Base-by-base conservation (phyloP, 2,797 vertebrate species). In the Tamandua tetradactyla region DNA sequence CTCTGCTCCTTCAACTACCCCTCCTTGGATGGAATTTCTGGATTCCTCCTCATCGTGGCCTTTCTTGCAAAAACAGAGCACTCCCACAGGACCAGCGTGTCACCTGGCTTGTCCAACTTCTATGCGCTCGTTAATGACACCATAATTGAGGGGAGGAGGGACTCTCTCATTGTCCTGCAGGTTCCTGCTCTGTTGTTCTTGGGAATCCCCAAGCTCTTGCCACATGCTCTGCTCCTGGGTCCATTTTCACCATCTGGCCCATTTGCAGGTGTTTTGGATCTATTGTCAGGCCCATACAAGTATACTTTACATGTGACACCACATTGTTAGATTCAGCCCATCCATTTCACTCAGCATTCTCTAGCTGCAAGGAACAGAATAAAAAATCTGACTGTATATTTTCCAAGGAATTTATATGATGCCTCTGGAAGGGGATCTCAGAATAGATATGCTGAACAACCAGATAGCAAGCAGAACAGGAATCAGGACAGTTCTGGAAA, bases 351-450 rank as follows among this genome's bases (percentile, higher is more conserved):
- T 76, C 71, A 62, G 59, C 9, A 1, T 75, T 92, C 23, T 94
- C 44, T 76, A 72, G 68, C 20, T 71, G 37, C 86, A 78, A 90
- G 55, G 47, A 74, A 78, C 57, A 91, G 27, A 92, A 87, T n/a
- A 85, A 12, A 44, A 52, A 61, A 84, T 92, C 49, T 89, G 62
- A 7, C 55, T 71, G 22, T 52, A 3, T 68, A 78, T 64, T 78
- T 68, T 75, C n/a, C 27, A 79, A 18, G 40, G 76, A 57, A 85
- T 74, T 55, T 76, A 18, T 72, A 71, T 62, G n/a, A 59, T 81
- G 30, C 25, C 42, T 57, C 68, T 86, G 57, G 57, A 93, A 71
- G 27, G 30, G 40, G 71, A 68, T 87, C 66, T 95, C n/a, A 61
- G 61, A 86, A 82, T 40, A 55, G 2, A 57, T 47, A 37, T 57